Evolutionary conservation across 2,113 vertebrate species (phyloP), one percentile per base, ranked within the genome.

Genomic region (Gavia stellata): DNA sequence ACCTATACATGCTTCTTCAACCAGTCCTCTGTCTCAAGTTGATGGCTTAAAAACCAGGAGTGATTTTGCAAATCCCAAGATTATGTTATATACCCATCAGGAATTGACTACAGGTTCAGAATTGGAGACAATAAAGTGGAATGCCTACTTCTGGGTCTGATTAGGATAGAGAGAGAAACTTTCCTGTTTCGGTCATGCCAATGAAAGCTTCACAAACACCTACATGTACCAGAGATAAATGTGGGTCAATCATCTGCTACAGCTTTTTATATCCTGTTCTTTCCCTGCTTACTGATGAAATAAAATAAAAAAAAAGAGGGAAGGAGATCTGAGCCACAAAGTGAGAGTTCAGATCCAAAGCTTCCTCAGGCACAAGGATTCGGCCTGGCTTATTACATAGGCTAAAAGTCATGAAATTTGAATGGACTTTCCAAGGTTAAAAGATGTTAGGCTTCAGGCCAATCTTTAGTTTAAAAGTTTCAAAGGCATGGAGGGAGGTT

Each of bases 401-500:
- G 70, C 90, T 85, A 75, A 72, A 94, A 94, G 63, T 78, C 55
- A 62, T 19, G 47, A 88, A 74, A 95, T 92, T 92, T 91, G 72
- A 95, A 92, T 84, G 86, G 55, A 49, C 65, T 83, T 81, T 70
- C 80, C 49, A 20, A 75, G 81, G 86, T 85, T 67, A 78, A 88
- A 93, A 92, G 86, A 78, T 40, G 55, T 67, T 59, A 73, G 21
- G 33, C 65, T 92, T 75, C 20, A 45, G 75, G 83, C 73, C 4
- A 33, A 20, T 53, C 86, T 84, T 93, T 10, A 61, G 56, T 20
- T 19, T 67, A 86, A 65, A 23, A 24, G 55, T 71, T 88, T 91
- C 90, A 96, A 91, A 96, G 75, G 49, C 67, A 9, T 59, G 17
- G 38, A 74, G 92, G 52, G 80, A 91, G 68, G 73, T 85, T 63